Conservation (phyloP, 1,140 invertebrate genomes). For the Drosophila bipectinata region DNA sequence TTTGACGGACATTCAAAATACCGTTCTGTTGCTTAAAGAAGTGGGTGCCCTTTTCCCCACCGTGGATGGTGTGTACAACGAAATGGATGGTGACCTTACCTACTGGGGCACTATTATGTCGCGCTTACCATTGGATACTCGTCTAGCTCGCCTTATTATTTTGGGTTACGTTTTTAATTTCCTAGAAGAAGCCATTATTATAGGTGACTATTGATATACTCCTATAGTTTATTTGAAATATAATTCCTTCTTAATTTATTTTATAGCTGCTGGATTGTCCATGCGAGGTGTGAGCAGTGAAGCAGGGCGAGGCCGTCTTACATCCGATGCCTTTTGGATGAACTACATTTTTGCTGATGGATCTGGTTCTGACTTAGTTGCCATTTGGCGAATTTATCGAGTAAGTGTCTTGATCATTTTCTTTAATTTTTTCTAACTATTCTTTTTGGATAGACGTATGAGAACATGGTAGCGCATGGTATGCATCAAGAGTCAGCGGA, state of each 20-base stretch:
- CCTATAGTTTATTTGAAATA: too few relatives aligned
- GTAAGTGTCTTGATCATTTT: constrained; percentile 82
- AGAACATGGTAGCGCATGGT: constrained; percentile 50
- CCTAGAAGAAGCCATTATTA: constrained; percentile 93
- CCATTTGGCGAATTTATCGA: constrained; percentile 92
- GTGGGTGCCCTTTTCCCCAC: constrained; percentile 89
- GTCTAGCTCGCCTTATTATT: constrained; percentile 93
- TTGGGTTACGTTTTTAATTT: constrained; percentile 94
- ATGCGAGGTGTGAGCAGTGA: constrained; percentile 90
- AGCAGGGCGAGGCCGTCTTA: constrained; percentile 81
- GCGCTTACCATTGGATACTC: constrained; percentile 92
- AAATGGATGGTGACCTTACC: constrained; percentile 94
- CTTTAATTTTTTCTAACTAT: not conserved
- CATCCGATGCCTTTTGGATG: constrained; percentile 90
- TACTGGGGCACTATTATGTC: constrained; percentile 94
- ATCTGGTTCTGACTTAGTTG: constrained; percentile 93
- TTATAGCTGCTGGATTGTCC: constrained; percentile 90
- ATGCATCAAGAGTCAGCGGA: constrained; percentile 26
- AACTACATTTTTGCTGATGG: constrained; percentile 92
- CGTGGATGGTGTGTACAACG: constrained; percentile 84
- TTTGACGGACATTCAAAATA: constrained; percentile 91
- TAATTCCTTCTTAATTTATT: constrained; percentile 31
- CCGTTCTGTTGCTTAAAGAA: constrained; percentile 94
- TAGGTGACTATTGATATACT: constrained; percentile 86
- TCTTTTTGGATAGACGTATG: constrained; percentile 30